These are phyloP conservation scores for Cecropterus lyciades DNA, from an alignment of 1,140 invertebrate genomes.

Conservation along the genomic window DNA sequence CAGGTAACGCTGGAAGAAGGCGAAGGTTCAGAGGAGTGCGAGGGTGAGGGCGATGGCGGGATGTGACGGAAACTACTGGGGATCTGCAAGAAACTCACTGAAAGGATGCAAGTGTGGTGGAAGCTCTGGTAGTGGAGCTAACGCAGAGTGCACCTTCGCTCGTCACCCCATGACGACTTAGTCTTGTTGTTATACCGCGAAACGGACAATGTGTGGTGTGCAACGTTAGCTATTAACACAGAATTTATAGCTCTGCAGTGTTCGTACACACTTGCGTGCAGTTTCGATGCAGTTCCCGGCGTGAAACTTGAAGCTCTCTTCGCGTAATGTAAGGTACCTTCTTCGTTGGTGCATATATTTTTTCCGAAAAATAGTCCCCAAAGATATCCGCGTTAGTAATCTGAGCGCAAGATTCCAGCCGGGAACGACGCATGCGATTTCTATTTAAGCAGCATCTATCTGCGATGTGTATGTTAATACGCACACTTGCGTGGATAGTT, in stretches of 20 bases:
- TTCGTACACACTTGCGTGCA: conserved; percentile 22
- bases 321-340: not conserved
- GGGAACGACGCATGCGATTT: conserved; percentile 12
- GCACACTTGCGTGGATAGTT: conserved; percentile 26
- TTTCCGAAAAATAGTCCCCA: not conserved
- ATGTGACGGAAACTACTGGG: conserved; percentile 95
- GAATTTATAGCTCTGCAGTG: conserved; percentile 22
- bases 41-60: conserved; percentile 87
- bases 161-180: conserved; percentile 24
- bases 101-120: conserved; percentile 90
- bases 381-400: not conserved
- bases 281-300: conserved; percentile 30
- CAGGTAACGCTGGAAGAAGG: conserved; percentile 95
- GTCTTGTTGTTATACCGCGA: conserved; percentile 15
- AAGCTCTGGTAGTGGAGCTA: conserved; percentile 86
- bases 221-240: conserved; percentile 24
- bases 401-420: conserved; percentile 11
- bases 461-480: conserved; percentile 19
- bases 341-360: not conserved
- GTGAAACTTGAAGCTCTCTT: conserved; percentile 13
- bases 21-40: conserved; percentile 86
- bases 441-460: conserved; percentile 7
- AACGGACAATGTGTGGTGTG: conserved; percentile 35
- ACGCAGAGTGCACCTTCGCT: conserved; percentile 30
- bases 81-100: conserved; percentile 93